A percentile compares a stretch with the other conserved stretches of the same genome.
Evolutionary conservation across 2,888 invertebrate species (phyloP).

Genomic region (Merodon equestris): DNA sequence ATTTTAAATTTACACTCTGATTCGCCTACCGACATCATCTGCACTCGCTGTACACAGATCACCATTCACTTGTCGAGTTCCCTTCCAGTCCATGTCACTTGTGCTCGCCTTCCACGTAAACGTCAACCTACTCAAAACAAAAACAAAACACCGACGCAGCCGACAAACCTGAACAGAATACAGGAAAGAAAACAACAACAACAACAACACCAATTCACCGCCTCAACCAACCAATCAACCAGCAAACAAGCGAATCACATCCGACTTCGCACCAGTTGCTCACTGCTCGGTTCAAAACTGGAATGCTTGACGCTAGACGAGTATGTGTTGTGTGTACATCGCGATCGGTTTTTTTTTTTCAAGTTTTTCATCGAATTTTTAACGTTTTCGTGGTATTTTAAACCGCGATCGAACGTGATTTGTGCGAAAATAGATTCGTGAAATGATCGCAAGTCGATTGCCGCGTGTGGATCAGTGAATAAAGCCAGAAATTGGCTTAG

Average conservation of each 20-base stretch:
- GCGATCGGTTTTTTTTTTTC: conserved; percentile 40
- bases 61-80: background rate
- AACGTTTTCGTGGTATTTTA: conserved; percentile 42
- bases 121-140: conserved; percentile 51
- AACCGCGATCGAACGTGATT: conserved; percentile 20
- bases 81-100: conserved; percentile 46
- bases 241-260: conserved; percentile 42
- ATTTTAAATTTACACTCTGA: too few relatives aligned
- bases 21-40: background rate
- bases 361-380: conserved; percentile 24
- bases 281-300: conserved; percentile 39
- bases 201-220: too few relatives aligned
- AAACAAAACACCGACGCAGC: conserved; percentile 66
- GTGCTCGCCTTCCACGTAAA: conserved; percentile 43
- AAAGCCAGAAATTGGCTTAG: background rate
- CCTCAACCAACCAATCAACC: background rate
- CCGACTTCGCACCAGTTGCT: conserved; percentile 51
- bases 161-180: too few relatives aligned
- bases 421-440: conserved; percentile 15
- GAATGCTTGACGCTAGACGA: conserved; percentile 57
- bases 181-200: too few relatives aligned
- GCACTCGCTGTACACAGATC: conserved; percentile 20
- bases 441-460: conserved; percentile 17
- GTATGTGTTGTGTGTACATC: conserved; percentile 54
- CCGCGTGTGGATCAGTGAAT: conserved; percentile 20